Evolutionary conservation across 2,888 invertebrate species (phyloP).

Genomic region (Piscicola geometra): DNA sequence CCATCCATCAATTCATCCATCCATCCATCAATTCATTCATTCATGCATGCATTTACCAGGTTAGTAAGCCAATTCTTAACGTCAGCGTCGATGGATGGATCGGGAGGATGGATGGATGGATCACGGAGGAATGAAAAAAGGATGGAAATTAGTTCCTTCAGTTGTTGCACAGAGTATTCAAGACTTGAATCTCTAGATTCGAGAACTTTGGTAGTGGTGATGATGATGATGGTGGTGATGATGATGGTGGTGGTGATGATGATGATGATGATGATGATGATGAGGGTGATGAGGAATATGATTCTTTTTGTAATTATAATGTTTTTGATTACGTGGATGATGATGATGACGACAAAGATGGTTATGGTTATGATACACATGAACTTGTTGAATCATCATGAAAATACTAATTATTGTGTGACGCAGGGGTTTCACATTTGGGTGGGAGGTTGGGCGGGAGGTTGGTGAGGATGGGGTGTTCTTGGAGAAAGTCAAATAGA

Average conservation of each 20-base stretch:
- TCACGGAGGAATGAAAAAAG: background rate
- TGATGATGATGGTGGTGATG: conserved; percentile 30
- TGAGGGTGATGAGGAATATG: conserved; percentile 31
- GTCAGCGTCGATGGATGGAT: background rate
- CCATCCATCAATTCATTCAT: too few relatives aligned
- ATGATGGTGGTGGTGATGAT: conserved; percentile 36
- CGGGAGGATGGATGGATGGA: conserved; percentile 7
- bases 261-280: conserved; percentile 35
- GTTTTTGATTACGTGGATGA: background rate
- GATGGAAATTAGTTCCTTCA: background rate
- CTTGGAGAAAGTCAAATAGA: too few relatives aligned
- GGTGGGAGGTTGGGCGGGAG: too few relatives aligned
- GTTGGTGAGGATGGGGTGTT: too few relatives aligned
- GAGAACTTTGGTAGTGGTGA: background rate
- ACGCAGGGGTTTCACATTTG: too few relatives aligned
- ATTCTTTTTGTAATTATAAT: conserved; percentile 7
- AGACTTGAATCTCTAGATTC: background rate
- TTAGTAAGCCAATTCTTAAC: background rate
- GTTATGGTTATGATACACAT: background rate
- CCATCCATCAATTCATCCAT: too few relatives aligned
- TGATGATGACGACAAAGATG: background rate
- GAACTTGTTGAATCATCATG: background rate
- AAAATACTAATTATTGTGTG: too few relatives aligned
- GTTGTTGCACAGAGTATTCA: background rate
- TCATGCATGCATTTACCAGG: background rate